Percentiles rank a stretch among this genome's conserved stretches.
phyloP scores from a whole-genome alignment of 64 coral and sea anemone genomes.

The Acropora tenuis region DNA sequence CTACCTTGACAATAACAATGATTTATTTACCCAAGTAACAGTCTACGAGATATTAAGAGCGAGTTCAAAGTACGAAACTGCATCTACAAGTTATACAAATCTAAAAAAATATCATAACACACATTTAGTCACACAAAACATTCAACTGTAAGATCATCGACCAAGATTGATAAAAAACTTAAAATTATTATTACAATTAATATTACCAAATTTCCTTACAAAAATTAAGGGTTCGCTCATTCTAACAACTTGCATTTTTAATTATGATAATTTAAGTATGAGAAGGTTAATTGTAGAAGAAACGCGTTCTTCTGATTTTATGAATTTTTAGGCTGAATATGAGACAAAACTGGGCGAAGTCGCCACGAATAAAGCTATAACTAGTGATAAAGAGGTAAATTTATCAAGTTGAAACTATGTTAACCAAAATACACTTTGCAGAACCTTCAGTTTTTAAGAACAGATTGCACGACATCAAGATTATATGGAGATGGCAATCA shows the following conservation, averaged over 20 bases:
- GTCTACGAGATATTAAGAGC: not conserved
- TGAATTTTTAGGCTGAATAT: conserved; percentile 1
- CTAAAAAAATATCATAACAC: not conserved
- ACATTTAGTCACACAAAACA: not conserved
- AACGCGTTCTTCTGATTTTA: not conserved
- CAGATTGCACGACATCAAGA: not conserved
- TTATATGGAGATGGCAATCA: conserved; percentile 5
- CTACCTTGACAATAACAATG: not conserved
- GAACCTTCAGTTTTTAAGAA: conserved; percentile 27
- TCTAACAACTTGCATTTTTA: conserved; percentile 2
- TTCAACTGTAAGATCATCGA: not conserved
- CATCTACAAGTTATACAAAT: not conserved
- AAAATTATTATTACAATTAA: not conserved
- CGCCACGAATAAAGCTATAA: conserved; percentile 7
- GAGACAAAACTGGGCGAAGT: not conserved
- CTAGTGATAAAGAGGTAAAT: conserved; percentile 10
- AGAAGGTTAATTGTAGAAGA: not conserved
- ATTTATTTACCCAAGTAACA: not conserved
- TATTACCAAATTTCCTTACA: not conserved
- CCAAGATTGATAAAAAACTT: not conserved
- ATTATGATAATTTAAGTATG: conserved; percentile 1
- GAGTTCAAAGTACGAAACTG: not conserved
- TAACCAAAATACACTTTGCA: not conserved
- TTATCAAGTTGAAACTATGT: not conserved
- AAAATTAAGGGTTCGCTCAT: not conserved